These are phyloP conservation scores for Falco rusticolus DNA, from an alignment of 2,797 vertebrate genomes.

Conservation along the genomic window DNA sequence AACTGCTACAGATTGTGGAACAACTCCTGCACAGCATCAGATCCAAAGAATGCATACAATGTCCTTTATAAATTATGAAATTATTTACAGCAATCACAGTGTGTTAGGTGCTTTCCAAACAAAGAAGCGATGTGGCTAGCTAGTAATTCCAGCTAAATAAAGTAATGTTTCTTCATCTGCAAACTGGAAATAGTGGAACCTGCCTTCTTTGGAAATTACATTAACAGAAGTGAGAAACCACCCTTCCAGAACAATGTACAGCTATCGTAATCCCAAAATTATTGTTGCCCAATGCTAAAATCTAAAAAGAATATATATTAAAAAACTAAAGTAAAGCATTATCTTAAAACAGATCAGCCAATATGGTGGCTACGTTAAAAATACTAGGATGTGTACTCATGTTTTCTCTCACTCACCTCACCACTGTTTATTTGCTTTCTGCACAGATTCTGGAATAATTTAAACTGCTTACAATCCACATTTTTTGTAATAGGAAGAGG, in stretches of 20 bases:
- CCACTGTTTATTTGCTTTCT: neutral
- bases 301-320: neutral
- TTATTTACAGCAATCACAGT: neutral
- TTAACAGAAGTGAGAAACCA: neutral
- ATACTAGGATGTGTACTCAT: accelerated
- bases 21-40: neutral
- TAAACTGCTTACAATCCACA: neutral
- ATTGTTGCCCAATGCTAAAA: neutral
- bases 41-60: neutral
- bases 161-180: neutral
- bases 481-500: neutral
- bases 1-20: neutral
- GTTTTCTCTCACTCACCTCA: neutral
- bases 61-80: neutral
- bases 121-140: neutral
- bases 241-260: neutral
- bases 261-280: neutral
- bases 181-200: neutral
- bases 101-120: neutral
- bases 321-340: neutral
- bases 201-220: neutral
- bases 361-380: neutral
- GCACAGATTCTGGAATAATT: neutral
- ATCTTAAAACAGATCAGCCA: neutral
- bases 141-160: neutral